Evolutionary conservation across 2,113 vertebrate species (phyloP), one percentile per base, ranked within the genome.

Genomic region (Cyanocitta stelleri): DNA sequence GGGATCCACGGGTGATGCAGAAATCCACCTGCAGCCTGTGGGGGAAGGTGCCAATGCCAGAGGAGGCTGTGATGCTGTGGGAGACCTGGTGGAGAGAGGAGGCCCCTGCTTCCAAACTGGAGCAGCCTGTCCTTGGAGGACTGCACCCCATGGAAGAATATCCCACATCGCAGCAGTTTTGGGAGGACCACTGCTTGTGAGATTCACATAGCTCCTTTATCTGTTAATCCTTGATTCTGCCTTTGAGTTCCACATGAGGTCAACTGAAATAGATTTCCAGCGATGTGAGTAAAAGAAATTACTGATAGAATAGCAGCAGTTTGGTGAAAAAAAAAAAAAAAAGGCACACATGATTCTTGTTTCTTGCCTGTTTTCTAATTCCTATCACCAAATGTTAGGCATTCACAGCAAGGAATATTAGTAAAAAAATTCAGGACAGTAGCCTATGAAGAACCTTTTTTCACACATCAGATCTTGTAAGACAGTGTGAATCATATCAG

Each of bases 401-500:
- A 64, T 44, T 91, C 21, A 29, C 41, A 80, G 33, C 46, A 75
- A 79, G 33, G 35, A 82, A 54, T 67, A 85, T 82, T 59, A 87
- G 30, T n/a, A 71, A 62, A 90, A 90, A 26, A 62, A 68, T 14
- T 66, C 64, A 78, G 46, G n/a, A 82, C 0, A 3, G 37, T 14
- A 75, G 37, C 55, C 15, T 89, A 51, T 11, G n/a, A 88, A 75
- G 56, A 95, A 78, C 46, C 62, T 72, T 90, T 87, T 92, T 95
- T 94, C 91, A 94, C 58, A 96, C 76, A 89, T 82, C 79, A 95
- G 43, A 96, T 43, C 62, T 51, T 86, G 33, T 67, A 85, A 84
- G 62, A 94, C 48, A 79, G 43, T 66, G 48, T 87, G 66, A 82
- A 93, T 90, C 43, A 90, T 82, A 82, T 41, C 49, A 56, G 23